phyloP scores from a whole-genome alignment of 53 echinoderm and acorn worm species.

The Patiria pectinifera region DNA sequence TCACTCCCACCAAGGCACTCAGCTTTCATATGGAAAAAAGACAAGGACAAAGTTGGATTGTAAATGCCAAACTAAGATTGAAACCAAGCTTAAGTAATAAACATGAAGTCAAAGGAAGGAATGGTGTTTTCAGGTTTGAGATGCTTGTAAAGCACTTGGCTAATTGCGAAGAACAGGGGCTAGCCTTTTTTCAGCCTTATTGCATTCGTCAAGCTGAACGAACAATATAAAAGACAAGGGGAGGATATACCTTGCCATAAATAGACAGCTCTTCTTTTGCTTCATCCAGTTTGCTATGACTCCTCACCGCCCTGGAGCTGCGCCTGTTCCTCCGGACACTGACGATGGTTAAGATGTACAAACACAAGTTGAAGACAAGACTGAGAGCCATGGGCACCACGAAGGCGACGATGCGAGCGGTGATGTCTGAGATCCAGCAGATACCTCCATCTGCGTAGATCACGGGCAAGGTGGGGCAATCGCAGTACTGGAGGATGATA shows the following conservation, averaged over 20 bases:
- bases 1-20: constrained; percentile 32
- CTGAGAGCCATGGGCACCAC: constrained; percentile 31
- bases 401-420: constrained; percentile 40
- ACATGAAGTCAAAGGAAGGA: too few relatives aligned
- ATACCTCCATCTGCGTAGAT: constrained; percentile 30
- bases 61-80: too few relatives aligned
- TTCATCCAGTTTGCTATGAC: neutral
- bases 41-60: too few relatives aligned
- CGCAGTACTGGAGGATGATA: constrained; percentile 43
- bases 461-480: neutral
- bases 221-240: neutral
- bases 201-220: too few relatives aligned
- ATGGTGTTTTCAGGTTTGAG: too few relatives aligned
- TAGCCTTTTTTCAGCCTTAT: too few relatives aligned
- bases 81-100: too few relatives aligned
- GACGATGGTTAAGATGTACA: constrained; percentile 38
- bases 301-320: constrained; percentile 28
- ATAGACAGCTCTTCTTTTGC: constrained; percentile 41
- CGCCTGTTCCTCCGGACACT: constrained; percentile 32
- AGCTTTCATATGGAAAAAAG: neutral
- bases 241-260: constrained; percentile 39
- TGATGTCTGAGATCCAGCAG: constrained; percentile 50
- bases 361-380: constrained; percentile 10
- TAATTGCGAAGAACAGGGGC: too few relatives aligned
- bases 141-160: too few relatives aligned